Base-by-base conservation (phyloP, 2,888 invertebrate species). In the Macrosiphum euphorbiae region DNA sequence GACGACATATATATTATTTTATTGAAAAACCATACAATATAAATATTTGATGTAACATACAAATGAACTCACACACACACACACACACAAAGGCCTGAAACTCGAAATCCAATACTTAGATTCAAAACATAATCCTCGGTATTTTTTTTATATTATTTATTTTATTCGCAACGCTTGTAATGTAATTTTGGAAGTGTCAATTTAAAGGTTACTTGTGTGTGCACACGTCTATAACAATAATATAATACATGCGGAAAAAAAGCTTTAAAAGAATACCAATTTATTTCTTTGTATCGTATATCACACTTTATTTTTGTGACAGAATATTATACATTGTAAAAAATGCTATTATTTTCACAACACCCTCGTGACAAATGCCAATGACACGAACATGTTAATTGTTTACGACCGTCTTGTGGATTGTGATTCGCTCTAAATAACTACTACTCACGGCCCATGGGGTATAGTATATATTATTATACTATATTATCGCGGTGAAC, bases 31-130 rank as follows among this genome's bases (percentile, higher is more conserved):
- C 35, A 78, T 52, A n/a, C 87, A 89, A 28, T 58, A 58, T 58
- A 89, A 89, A 89, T 58, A 89, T 89, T 89, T 89, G 58, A 89
- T 41, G 44, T 44, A 88, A 41, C 58, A 44, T 20, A 41, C 78
- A 78, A 78, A 78, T 26, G 50, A 52, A 52, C 44, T 7, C 44
- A 7, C 52, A 24, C 44, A 58, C 35, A 78, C 44, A 44, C 44
- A 7, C 52, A 24, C 44, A 58, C 35, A 78, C 78, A 78, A 78
- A 78, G 44, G 44, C 28, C 44, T 35, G 58, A 44, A 7, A 16
- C 41, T 89, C 55, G 89, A 89, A 89, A 89, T 16, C 28, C 89
- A 13, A 89, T 44, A 58, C 58, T 89, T 41, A 26, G 58, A 89
- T 89, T 78, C 35, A 78, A 41, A 78, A 78, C 35, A 78, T 78